These are phyloP conservation scores for Pteronura brasiliensis DNA, from an alignment of 2,113 vertebrate species.

Conservation along the genomic window DNA sequence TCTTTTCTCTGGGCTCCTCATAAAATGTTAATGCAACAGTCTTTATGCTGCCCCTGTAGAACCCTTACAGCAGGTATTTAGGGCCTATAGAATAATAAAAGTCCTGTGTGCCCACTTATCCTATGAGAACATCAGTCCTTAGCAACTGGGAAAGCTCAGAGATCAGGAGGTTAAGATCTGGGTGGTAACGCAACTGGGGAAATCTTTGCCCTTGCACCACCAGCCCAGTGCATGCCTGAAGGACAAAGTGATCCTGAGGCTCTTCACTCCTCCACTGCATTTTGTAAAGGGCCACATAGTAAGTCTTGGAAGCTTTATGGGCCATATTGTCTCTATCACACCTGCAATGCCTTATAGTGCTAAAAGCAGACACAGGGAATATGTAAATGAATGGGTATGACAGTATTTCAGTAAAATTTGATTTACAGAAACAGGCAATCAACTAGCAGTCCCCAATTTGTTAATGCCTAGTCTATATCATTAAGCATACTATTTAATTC, in stretches of 20 bases:
- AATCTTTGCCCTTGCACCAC: not conserved
- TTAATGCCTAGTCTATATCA: not conserved
- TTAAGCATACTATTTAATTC: not conserved
- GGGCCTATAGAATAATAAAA: not conserved
- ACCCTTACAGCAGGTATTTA: not conserved
- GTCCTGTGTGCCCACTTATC: not conserved
- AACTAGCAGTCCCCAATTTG: not conserved
- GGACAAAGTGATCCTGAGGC: not conserved
- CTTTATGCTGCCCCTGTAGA: not conserved
- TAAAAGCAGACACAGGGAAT: not conserved
- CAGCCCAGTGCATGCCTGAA: not conserved
- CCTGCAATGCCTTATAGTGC: not conserved
- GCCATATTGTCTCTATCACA: not conserved
- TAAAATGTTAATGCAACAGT: not conserved
- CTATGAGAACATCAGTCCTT: not conserved
- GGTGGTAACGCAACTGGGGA: not conserved
- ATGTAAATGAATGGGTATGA: not conserved
- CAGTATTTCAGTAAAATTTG: not conserved
- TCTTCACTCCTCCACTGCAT: not conserved
- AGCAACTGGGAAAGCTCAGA: not conserved
- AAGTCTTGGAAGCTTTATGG: not conserved
- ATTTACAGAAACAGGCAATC: not conserved
- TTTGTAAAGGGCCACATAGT: not conserved
- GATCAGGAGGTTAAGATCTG: too few species aligned
- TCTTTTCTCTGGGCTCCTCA: not conserved